Evolutionary conservation across 2,888 invertebrate genomes (phyloP), one percentile per base, ranked within the genome.

Genomic region (Hirtodrosophila trivittata): DNA sequence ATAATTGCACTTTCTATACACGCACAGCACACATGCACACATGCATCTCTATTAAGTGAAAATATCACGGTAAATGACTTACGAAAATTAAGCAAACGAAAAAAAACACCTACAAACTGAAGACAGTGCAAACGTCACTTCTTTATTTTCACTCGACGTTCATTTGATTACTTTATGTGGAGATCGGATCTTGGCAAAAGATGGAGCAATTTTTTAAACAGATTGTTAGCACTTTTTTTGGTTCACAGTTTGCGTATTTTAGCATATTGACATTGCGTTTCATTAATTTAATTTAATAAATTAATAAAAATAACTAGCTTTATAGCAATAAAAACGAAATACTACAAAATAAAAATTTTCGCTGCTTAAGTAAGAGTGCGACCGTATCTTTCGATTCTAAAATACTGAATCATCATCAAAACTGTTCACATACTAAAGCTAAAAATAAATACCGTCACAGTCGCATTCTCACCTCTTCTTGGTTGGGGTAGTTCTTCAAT

Each of bases 101-200:
- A 10, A 46, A 71, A 51, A 54, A 50, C 52, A 62, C 50, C 65
- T 69, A 55, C 55, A 50, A 35, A 58, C 43, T 72, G 47, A 51
- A 72, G 52, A 69, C 72, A 51, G 41, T 72, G 72, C 69, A 72
- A 74, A 72, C 72, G 72, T 72, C 72, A 72, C 72, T 72, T 60
- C 72, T 71, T 72, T 64, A 55, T 69, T 74, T 70, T 73, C 71
- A 72, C 74, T 72, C 52, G 45, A 62, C 52, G 52, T 54, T 62
- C 73, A 63, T 67, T 73, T 73, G 74, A 71, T 72, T 71, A 73
- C 68, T 74, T 71, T 49, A 43, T 55, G 28, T 59, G 55, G 46
- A 71, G 71, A 71, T 71, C 71, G 64, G 73, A 74, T 72, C 69
- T 59, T 74, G 58, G 35, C 38, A 49, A 56, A 50, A 58, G 63